Conservation (phyloP, 2,113 vertebrate genomes). For the Platichthys flesus region DNA sequence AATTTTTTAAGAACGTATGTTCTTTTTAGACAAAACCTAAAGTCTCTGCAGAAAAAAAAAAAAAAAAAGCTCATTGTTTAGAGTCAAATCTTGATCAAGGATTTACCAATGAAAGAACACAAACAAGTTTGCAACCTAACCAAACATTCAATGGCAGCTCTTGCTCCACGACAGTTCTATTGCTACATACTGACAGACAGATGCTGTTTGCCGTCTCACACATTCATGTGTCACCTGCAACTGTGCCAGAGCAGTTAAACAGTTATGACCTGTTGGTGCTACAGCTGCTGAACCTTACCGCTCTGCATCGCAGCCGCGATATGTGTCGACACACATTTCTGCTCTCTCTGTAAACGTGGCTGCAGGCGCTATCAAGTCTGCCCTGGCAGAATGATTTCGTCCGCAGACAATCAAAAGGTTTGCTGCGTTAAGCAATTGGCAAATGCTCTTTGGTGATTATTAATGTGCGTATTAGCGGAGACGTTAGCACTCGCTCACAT, state of each 20-base stretch:
- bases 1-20: too few relatives aligned
- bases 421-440: slow-evolving; percentile 50
- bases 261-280: slow-evolving; percentile 33
- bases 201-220: background rate
- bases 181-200: background rate
- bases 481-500: slow-evolving; percentile 42
- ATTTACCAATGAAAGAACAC: background rate
- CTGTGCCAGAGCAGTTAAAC: slow-evolving; percentile 42
- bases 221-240: background rate
- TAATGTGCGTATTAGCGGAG: slow-evolving; percentile 51
- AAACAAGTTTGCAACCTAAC: background rate
- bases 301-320: slow-evolving; percentile 32
- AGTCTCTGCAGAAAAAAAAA: too few relatives aligned
- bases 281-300: slow-evolving; percentile 32
- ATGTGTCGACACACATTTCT: background rate
- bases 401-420: slow-evolving; percentile 39
- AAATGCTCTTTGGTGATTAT: slow-evolving; percentile 36
- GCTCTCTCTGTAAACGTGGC: slow-evolving; percentile 6
- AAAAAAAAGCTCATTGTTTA: too few relatives aligned
- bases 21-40: too few relatives aligned
- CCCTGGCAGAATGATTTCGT: slow-evolving; percentile 33
- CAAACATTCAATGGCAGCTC: background rate
- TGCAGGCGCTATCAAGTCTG: background rate
- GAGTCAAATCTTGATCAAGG: background rate
- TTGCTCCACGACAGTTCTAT: background rate